Evolutionary conservation across 2,113 vertebrate genomes (phyloP).

Genomic region (Corydoras maculifer): DNA sequence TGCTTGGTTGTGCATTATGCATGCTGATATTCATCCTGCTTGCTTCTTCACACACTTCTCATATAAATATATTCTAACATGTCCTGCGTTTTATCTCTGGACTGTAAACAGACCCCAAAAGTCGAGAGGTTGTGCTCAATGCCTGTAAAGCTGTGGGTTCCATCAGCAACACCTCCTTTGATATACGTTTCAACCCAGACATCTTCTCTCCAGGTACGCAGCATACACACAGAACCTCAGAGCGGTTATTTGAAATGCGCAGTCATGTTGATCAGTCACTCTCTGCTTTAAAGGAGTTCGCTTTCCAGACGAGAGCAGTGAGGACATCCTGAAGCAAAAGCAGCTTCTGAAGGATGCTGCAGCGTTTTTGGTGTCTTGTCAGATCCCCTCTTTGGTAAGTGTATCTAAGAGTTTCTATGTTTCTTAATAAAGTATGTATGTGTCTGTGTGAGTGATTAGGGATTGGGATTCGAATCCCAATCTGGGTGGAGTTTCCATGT

Average conservation of each 20-base stretch:
- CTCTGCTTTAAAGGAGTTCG: conserved; percentile 73
- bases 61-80: background rate
- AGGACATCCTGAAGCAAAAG: conserved; percentile 93
- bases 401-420: no score
- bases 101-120: conserved; percentile 78
- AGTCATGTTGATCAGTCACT: background rate
- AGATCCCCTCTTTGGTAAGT: conserved; percentile 92
- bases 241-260: background rate
- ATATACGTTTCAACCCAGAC: conserved; percentile 97
- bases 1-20: conserved; percentile 9
- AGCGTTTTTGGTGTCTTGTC: conserved; percentile 87
- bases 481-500: no score
- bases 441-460: no score
- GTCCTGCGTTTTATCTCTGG: background rate
- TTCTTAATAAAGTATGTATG: no score
- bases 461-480: no score
- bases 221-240: background rate
- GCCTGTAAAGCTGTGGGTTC: conserved; percentile 95
- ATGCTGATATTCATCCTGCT: background rate
- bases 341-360: conserved; percentile 90
- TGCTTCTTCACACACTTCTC: background rate
- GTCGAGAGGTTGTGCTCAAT: conserved; percentile 87
- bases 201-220: conserved; percentile 90
- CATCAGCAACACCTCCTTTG: conserved; percentile 86
- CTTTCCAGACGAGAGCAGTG: conserved; percentile 79